phyloP scores from a whole-genome alignment of 2,113 vertebrate species.

The Uria aalge region DNA sequence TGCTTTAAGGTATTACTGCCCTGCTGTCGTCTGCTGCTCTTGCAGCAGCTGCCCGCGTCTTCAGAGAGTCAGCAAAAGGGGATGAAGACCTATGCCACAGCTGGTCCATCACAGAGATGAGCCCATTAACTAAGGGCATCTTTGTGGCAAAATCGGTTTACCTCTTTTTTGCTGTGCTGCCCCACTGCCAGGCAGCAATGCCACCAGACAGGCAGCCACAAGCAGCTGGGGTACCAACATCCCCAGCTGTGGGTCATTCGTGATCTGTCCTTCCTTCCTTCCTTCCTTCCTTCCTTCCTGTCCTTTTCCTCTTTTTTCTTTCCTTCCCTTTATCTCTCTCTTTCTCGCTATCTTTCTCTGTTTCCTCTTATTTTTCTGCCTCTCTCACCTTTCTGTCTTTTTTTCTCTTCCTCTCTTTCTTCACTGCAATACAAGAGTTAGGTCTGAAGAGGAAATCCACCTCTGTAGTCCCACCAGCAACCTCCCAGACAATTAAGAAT shows the following conservation, averaged over 20 bases:
- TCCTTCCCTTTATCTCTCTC: neutral
- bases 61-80: neutral
- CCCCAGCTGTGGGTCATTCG: neutral
- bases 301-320: neutral
- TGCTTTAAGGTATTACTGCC: conserved; percentile 59
- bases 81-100: neutral
- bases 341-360: neutral
- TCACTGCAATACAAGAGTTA: neutral
- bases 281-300: too few species aligned
- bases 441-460: neutral
- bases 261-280: too few species aligned
- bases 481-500: conserved; percentile 23
- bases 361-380: neutral
- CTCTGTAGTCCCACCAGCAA: neutral
- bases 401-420: neutral
- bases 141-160: neutral
- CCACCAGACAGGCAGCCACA: neutral
- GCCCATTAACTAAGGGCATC: neutral
- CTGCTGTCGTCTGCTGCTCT: conserved; percentile 35
- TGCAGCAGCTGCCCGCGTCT: neutral
- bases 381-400: neutral
- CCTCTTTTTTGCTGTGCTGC: neutral
- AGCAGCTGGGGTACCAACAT: neutral
- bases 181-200: neutral
- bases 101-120: neutral